A percentile compares a stretch with the other conserved stretches of the same genome.
phyloP scores from a whole-genome alignment of 1,140 invertebrate species.

The Drosophila neocordata region DNA sequence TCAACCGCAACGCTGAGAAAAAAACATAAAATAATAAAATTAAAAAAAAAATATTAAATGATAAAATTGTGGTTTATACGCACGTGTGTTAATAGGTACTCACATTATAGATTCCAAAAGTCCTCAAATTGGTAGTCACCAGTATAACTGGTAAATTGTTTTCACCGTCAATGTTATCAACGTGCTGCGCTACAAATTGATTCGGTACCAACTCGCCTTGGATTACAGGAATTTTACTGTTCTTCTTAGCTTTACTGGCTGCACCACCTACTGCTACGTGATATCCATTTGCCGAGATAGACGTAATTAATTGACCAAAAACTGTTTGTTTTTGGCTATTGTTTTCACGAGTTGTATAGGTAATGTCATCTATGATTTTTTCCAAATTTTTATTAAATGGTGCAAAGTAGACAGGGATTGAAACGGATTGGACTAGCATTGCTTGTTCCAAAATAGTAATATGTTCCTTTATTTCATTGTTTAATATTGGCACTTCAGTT shows the following conservation, averaged over 20 bases:
- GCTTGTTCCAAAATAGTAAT: conserved; percentile 92
- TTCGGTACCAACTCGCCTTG: conserved; percentile 90
- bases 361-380: conserved; percentile 90
- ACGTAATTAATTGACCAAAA: conserved; percentile 90
- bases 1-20: no score
- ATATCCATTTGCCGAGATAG: conserved; percentile 96
- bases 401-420: conserved; percentile 95
- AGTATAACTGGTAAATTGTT: conserved; percentile 92
- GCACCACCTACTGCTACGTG: conserved; percentile 91
- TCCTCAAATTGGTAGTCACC: conserved; percentile 96
- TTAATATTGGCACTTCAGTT: conserved; percentile 87
- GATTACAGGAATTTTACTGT: conserved; percentile 92
- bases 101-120: conserved; percentile 94
- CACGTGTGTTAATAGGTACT: conserved; percentile 56
- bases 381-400: conserved; percentile 89
- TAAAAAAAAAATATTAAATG: no score
- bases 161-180: conserved; percentile 90
- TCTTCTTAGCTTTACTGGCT: conserved; percentile 86
- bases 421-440: conserved; percentile 91
- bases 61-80: no score
- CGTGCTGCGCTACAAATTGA: conserved; percentile 79
- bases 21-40: no score
- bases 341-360: conserved; percentile 83
- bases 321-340: conserved; percentile 84
- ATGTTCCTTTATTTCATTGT: conserved; percentile 89